Evolutionary conservation across 2,888 invertebrate species (phyloP), one percentile per base, ranked within the genome.

Genomic region (Diogma glabrata): DNA sequence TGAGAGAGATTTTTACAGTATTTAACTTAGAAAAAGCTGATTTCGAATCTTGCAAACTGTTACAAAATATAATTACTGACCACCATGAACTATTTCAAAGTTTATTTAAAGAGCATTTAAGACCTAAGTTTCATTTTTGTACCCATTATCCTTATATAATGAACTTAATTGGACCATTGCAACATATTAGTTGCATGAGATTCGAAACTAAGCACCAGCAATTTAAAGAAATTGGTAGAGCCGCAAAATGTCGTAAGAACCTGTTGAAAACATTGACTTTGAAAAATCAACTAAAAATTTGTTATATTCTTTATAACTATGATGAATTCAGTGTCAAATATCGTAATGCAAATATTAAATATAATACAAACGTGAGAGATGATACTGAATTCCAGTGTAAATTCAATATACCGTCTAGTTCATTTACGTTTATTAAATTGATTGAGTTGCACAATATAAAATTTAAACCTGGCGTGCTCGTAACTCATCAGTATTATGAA

Each of bases 101-200:
- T 9, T 38, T 38, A 38, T 38, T 38, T 12, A 16, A 16, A 3
- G 38, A 16, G 19, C 17, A 6, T 38, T 38, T 38, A 38, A 3
- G 12, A 38, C 38, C 38, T 17, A 38, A 38, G 38, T 38, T 16
- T 16, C 38, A 38, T 38, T 38, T 38, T 16, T 38, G 38, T 38
- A 38, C 38, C 16, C 38, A 38, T 12, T 38, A 38, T 38, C 5
- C 3, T 16, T 19, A 36, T 38, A 38, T 38, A 17, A 38, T 38
- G 12, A 14, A 10, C 17, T 17, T 17, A 10, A 38, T 38, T 38
- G 38, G 3, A 38, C 38, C 17, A 38, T 17, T 12, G 16, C 2
- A 16, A 16, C 16, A 36, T 36, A 36, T 28, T 12, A 28, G 28
- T 28, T 12, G 28, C n/a, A 28, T 28, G 28, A 28, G 3, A 28